Evolutionary conservation across 2,797 vertebrate species (phyloP), one percentile per base, ranked within the genome.

Genomic region (Gephyroberyx darwinii): DNA sequence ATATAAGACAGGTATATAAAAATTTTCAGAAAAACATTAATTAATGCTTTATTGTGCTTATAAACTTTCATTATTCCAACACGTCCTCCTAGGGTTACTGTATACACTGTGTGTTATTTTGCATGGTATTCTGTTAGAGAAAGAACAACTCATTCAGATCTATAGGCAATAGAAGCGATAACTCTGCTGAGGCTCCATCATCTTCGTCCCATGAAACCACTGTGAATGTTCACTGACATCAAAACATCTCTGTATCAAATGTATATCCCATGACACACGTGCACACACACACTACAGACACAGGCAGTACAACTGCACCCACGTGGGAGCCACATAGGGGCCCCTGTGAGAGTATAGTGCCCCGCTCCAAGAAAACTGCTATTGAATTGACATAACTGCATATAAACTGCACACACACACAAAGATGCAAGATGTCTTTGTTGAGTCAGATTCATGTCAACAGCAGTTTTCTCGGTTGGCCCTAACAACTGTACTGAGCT

Each of bases 401-500:
- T 71, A 74, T 43, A 70, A n/a, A 43, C 45, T 53, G 16, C 0
- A 33, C 75, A 50, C 9, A 12, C 55, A 41, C 59, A 35, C 66
- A 45, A 69, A 43, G 10, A 41, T 16, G 69, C 26, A n/a, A 35
- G 58, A 76, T 2, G 59, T 78, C 75, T 85, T 67, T 81, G 81
- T 70, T 84, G 59, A 43, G 16, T 17, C 66, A 65, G 51, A 61
- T 65, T 75, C 61, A 37, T 75, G 63, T 77, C 76, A 33, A 69
- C 66, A 45, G 60, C 35, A 16, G 30, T 64, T 82, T 57, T 20
- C 69, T 65, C 71, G 19, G 35, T 77, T 9, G 53, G 61, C 71
- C 58, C 43, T n/a, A 69, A 76, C 68, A 74, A 74, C 81, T 75
- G 78, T 16, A 77, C 51, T 12, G 69, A 84, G 69, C 72, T 22